Conservation (phyloP, 2,888 invertebrate species). For the Microdon myrmicae region DNA sequence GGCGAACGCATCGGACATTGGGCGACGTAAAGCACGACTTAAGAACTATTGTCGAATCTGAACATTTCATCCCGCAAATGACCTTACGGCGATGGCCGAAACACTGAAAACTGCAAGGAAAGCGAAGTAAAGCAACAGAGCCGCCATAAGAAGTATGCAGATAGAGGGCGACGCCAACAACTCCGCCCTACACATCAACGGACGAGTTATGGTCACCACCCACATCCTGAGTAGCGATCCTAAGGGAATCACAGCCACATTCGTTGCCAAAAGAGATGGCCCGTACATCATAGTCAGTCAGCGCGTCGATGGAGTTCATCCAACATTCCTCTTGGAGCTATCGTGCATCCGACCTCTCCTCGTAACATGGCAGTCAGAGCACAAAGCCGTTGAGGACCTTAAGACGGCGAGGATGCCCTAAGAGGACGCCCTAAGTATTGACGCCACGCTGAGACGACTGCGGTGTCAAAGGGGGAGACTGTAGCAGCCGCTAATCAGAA, state of each 20-base stretch:
- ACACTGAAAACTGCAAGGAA: constrained; percentile 1
- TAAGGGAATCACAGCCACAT: constrained; percentile 4
- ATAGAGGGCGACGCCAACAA: constrained; percentile 6
- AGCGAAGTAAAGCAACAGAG: background rate
- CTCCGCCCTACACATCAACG: background rate
- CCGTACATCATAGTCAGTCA: too few species aligned
- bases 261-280: too few species aligned
- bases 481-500: too few species aligned
- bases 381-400: too few species aligned
- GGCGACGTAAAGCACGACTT: constrained; percentile 56
- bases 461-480: too few species aligned
- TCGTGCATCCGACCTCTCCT: too few species aligned
- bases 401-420: too few species aligned
- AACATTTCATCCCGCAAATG: constrained; percentile 35
- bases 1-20: constrained; percentile 56
- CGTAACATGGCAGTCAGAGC: too few species aligned
- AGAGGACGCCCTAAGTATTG: too few species aligned
- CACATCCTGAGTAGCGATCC: constrained; percentile 9
- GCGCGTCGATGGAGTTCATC: too few species aligned
- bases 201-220: constrained; percentile 6
- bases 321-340: too few species aligned
- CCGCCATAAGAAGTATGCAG: constrained; percentile 3
- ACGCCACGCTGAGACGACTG: too few species aligned
- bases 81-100: background rate
- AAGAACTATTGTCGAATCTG: constrained; percentile 44